These are phyloP conservation scores for Oscheius sp. DNA, from an alignment of 2,888 invertebrate genomes.

Conservation along the genomic window DNA sequence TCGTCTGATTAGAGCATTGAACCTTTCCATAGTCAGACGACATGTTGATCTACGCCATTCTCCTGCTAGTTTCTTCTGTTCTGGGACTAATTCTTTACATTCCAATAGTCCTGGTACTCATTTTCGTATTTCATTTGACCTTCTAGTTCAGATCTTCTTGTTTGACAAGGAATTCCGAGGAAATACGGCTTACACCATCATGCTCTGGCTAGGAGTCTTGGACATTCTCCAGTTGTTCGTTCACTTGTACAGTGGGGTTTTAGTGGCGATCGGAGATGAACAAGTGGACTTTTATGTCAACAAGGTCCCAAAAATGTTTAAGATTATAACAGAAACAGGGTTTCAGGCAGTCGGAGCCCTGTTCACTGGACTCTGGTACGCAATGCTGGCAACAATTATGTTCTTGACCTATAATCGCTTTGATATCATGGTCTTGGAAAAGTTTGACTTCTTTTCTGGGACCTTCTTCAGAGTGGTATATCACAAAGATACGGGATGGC, in stretches of 20 bases:
- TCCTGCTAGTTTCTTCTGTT: neutral
- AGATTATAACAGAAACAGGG: too few species aligned
- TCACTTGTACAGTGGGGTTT: slow-evolving; percentile 7
- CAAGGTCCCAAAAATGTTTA: neutral
- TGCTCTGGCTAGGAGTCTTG: slow-evolving; percentile 3
- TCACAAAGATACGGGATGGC: neutral
- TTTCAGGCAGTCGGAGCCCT: slow-evolving; percentile 6
- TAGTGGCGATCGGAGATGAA: neutral
- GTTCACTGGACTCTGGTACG: slow-evolving; percentile 22
- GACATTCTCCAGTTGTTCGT: slow-evolving; percentile 15
- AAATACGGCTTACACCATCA: slow-evolving; percentile 8
- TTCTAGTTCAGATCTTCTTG: slow-evolving; percentile 7
- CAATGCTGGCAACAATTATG: slow-evolving; percentile 1
- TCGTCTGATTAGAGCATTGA: too few species aligned
- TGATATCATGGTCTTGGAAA: neutral
- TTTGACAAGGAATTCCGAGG: slow-evolving; percentile 12
- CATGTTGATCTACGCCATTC: neutral
- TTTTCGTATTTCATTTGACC: too few species aligned
- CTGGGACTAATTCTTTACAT: neutral
- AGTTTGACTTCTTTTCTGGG: neutral
- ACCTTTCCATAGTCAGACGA: too few species aligned
- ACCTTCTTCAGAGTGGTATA: neutral
- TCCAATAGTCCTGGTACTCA: slow-evolving; percentile 16
- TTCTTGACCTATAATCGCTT: slow-evolving; percentile 16
- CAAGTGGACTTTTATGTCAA: neutral